Percentiles rank a stretch among this genome's conserved stretches.
These are phyloP conservation scores for Ellobium chinense DNA, from an alignment of 2,888 invertebrate genomes.

Conservation along the genomic window DNA sequence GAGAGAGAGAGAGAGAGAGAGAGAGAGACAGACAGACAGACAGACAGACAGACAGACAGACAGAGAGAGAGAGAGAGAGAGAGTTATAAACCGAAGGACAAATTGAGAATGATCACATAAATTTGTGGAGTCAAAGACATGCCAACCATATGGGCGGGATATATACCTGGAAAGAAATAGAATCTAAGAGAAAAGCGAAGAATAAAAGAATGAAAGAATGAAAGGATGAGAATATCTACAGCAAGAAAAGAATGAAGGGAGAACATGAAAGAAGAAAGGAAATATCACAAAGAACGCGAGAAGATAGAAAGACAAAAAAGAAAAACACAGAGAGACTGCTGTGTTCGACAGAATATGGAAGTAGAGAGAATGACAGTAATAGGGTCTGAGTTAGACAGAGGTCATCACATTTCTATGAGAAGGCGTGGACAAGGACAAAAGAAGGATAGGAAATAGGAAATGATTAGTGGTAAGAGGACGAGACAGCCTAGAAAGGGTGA, in stretches of 20 bases:
- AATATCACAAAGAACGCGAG: neutral
- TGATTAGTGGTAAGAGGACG: neutral
- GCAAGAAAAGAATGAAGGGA: conserved; percentile 12
- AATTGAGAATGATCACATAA: no score
- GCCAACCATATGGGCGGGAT: no score
- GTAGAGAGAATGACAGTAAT: no score
- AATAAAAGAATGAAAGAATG: conserved; percentile 12
- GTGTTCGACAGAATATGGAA: neutral
- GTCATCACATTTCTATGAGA: neutral
- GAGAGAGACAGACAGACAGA: neutral
- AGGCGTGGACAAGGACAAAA: neutral
- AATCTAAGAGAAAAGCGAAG: conserved; percentile 15
- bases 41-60: conserved; percentile 28
- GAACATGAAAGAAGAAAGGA: neutral
- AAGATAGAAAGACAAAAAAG: neutral
- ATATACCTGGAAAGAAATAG: neutral
- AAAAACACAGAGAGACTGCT: neutral
- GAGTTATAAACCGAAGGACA: neutral
- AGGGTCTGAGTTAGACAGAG: neutral
- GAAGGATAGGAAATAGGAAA: neutral
- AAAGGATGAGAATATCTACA: neutral
- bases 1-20: neutral
- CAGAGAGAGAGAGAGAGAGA: conserved; percentile 15
- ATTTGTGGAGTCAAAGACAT: no score
- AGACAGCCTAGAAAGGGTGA: conserved; percentile 14